A percentile compares a stretch with the other conserved stretches of the same genome.
phyloP scores from a whole-genome alignment of 2,888 invertebrate species.

The Achlya flavicornis region DNA sequence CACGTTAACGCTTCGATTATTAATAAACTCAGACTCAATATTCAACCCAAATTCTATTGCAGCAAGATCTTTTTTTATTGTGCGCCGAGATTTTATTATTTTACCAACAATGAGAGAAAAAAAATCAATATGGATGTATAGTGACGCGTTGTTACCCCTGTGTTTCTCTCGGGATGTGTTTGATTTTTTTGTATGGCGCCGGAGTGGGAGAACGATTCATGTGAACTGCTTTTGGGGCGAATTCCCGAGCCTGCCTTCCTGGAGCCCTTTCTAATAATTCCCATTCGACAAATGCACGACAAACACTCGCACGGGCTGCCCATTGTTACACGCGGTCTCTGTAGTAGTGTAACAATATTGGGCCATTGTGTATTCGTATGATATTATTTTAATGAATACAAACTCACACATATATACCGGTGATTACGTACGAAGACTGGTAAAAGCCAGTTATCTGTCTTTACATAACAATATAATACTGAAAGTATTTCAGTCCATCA shows the following conservation, averaged over 20 bases:
- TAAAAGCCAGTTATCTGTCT: slow-evolving; percentile 23
- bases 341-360: slow-evolving; percentile 79
- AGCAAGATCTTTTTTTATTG: slow-evolving; percentile 76
- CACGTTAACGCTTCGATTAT: slow-evolving; percentile 82
- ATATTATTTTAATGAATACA: slow-evolving; percentile 66
- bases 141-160: slow-evolving; percentile 83
- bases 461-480: slow-evolving; percentile 17
- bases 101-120: slow-evolving; percentile 80
- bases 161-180: slow-evolving; percentile 83
- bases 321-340: slow-evolving; percentile 73
- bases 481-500: slow-evolving; percentile 13
- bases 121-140: slow-evolving; percentile 81
- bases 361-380: slow-evolving; percentile 59
- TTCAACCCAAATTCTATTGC: slow-evolving; percentile 76
- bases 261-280: slow-evolving; percentile 83
- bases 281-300: slow-evolving; percentile 82
- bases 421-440: slow-evolving; percentile 24
- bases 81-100: slow-evolving; percentile 74
- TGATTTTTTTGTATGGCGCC: slow-evolving; percentile 80
- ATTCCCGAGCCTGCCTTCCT: slow-evolving; percentile 83
- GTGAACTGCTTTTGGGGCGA: slow-evolving; percentile 84
- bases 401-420: slow-evolving; percentile 39
- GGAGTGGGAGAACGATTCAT: slow-evolving; percentile 82
- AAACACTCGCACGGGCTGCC: slow-evolving; percentile 80
- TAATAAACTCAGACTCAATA: slow-evolving; percentile 79